Base-by-base conservation (phyloP, 2,113 vertebrate species). In the Calypte anna region DNA sequence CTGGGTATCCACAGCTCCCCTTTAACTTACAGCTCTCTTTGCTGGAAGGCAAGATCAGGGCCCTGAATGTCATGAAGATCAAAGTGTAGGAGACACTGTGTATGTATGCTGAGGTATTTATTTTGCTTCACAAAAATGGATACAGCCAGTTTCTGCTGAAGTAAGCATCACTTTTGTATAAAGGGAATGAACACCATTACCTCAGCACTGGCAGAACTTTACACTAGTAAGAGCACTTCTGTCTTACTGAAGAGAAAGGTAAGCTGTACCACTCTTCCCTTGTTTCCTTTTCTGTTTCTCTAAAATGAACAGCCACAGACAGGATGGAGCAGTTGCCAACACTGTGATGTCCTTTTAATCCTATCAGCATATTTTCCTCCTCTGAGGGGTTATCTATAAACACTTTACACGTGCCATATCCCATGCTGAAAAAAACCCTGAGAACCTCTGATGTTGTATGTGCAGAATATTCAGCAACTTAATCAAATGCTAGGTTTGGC, bases 401-500 rank as follows among this genome's bases (percentile, higher is more conserved):
- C 55, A 70, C 51, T 83, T 90, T 27, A 82, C 51, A 76, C n/a
- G 9, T 23, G 48, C 55, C 7, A 12, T 30, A 70, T 7, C 21
- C 55, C 31, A 82, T 67, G 67, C 57, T 50, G 36, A 68, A 57
- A 58, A 58, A 64, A 79, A 74, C 5, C 38, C 57, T 8, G n/a
- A 81, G 31, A 53, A 64, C 43, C 53, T 74, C 5, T 50, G 81
- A 81, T 1, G 1, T 30, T 67, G 5, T 22, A 62, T 14, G 6
- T 46, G 59, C 64, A 88, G 63, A 95, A 91, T 57, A 94, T 73
- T 86, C 91, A 96, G 68, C 23, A 80, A 63, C 72, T 90, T 40
- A 86, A 69, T 58, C 55, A 88, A 86, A 94, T 36, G 64, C 48
- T 23, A 17, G 48, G 31, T n/a, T 63, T 82, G 58, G 62, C 67